Base-by-base conservation (phyloP, 2,888 invertebrate species). In the Metopia argyrocephala region DNA sequence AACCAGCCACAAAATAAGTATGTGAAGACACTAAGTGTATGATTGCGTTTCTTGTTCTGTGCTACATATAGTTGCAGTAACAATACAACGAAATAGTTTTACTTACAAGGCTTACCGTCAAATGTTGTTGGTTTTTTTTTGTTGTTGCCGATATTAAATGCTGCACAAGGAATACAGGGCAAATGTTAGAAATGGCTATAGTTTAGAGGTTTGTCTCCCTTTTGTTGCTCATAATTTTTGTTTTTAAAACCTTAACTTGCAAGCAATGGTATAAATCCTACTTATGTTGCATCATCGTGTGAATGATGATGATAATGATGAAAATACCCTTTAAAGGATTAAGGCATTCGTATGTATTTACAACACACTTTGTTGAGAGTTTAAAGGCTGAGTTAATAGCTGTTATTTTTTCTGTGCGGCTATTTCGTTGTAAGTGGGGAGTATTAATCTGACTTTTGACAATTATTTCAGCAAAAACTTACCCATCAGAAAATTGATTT, bases 241-340 rank as follows among this genome's bases (percentile, higher is more conserved):
- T 52, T 18, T 65, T n/a, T 27, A 38, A 23, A 25, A 46, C 50
- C 48, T 73, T 52, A 57, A 65, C 75, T 59, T 68, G 62, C 54
- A 80, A 65, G 73, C 56, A 74, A 78, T 78, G 74, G 65, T 61
- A 48, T 52, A 68, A 69, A 76, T 76, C 76, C 76, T 76, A 25
- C 54, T 76, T 71, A 46, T 71, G 66, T 54, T 70, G 78, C 71
- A 38, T 38, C 38, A 38, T 38, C 38, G 15, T 3, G 38, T n/a
- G n/a, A n/a, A n/a, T n/a, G n/a, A n/a, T n/a, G n/a, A n/a, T n/a
- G 38, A 9, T 38, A 38, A 38, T 12, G 38, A 12, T 38, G 38
- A 38, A 38, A 38, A n/a, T n/a, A n/a, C n/a, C n/a, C n/a, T n/a
- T n/a, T n/a, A n/a, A n/a, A n/a, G n/a, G n/a, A n/a, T n/a, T n/a